Conservation (phyloP, 1,140 invertebrate genomes). For the Macrobrachium nipponense region DNA sequence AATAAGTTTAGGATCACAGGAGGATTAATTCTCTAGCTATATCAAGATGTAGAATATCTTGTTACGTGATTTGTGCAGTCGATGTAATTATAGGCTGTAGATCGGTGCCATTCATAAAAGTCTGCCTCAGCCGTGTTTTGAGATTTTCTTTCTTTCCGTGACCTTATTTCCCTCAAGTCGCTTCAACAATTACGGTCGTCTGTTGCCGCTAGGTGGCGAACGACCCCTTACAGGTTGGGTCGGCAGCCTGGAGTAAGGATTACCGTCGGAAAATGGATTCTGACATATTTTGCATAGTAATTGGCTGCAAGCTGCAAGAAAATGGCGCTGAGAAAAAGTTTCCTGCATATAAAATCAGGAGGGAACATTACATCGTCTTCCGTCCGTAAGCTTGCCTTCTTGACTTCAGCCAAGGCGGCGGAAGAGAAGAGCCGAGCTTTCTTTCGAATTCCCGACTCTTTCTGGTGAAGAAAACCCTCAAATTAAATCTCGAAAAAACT, state of each 20-base stretch:
- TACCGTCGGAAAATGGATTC: conserved; percentile 60
- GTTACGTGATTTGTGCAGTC: too few relatives aligned
- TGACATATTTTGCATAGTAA: conserved; percentile 61
- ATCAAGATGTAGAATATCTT: too few relatives aligned
- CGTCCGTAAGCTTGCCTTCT: conserved; percentile 3
- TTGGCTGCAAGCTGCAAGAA: conserved; percentile 58
- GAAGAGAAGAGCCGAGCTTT: too few relatives aligned
- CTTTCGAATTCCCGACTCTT: not conserved
- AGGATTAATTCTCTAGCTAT: too few relatives aligned
- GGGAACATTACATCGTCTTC: conserved; percentile 16
- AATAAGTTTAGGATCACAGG: too few relatives aligned
- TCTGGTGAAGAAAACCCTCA: not conserved
- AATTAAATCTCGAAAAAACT: not conserved
- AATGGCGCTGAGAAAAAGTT: conserved; percentile 54
- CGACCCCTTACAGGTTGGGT: conserved; percentile 40
- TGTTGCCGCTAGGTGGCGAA: not conserved
- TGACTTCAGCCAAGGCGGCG: not conserved
- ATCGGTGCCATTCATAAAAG: not conserved
- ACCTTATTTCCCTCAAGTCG: not conserved
- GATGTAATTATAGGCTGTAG: too few relatives aligned
- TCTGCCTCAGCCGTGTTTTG: too few relatives aligned
- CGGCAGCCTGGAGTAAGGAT: conserved; percentile 43
- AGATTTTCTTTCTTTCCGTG: not conserved
- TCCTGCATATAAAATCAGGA: conserved; percentile 59
- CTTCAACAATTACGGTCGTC: not conserved